Percentiles rank a stretch among this genome's conserved stretches.
Conservation (phyloP, 64 coral and sea anemone species). For the Porites australiensis region DNA sequence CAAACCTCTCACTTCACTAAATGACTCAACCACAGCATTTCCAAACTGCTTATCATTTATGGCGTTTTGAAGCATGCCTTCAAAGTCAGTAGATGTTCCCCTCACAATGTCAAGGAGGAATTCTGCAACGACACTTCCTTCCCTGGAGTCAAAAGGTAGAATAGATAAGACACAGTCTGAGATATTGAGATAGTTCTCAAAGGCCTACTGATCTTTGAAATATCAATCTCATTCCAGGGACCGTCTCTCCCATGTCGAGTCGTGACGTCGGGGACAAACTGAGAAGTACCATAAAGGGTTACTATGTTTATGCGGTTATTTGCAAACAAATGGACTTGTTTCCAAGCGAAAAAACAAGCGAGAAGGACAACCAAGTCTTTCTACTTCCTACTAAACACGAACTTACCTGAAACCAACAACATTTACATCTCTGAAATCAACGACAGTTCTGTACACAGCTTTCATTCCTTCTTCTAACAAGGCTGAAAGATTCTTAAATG, state of each 20-base stretch:
- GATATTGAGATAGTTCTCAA: too few relatives aligned
- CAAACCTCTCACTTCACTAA: constrained; percentile 15
- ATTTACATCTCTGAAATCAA: constrained; percentile 16
- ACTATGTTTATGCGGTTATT: too few relatives aligned
- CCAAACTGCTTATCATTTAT: not conserved
- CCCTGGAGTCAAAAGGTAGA: not conserved
- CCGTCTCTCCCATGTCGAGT: too few relatives aligned
- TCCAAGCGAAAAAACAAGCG: too few relatives aligned
- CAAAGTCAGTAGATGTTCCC: not conserved
- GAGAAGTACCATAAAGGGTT: too few relatives aligned
- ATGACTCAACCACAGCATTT: not conserved
- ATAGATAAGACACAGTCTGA: too few relatives aligned
- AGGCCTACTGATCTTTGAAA: too few relatives aligned
- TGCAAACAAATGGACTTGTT: too few relatives aligned
- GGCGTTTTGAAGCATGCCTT: not conserved
- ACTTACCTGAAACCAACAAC: constrained; percentile 50
- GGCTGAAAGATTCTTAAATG: not conserved
- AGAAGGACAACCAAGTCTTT: too few relatives aligned
- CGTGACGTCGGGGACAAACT: too few relatives aligned
- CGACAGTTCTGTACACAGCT: not conserved
- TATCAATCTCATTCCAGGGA: too few relatives aligned
- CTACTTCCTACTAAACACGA: not conserved
- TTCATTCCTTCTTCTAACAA: not conserved
- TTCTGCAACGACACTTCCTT: constrained; percentile 41
- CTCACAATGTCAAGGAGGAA: not conserved